Percentiles rank a stretch among this genome's conserved stretches.
Evolutionary conservation across 2,113 vertebrate species (phyloP).

Genomic region (Callocephalon fimbriatum): DNA sequence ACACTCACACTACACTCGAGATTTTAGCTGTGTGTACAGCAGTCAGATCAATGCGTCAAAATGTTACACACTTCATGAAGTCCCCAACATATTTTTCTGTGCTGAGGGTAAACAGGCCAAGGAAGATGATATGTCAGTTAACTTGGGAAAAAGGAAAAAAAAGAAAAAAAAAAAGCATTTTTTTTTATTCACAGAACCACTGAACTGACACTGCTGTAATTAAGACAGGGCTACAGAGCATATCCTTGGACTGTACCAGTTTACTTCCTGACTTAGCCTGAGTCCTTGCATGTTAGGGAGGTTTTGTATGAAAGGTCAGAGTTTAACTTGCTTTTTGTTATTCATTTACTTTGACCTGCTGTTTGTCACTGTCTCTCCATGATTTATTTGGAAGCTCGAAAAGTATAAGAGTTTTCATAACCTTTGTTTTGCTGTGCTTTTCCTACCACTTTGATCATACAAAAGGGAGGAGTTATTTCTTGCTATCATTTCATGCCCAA

Average conservation of each 20-base stretch:
- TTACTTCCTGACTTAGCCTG: neutral
- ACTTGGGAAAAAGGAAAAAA: neutral
- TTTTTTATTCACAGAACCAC: neutral
- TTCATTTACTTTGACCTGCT: neutral
- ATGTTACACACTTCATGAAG: neutral
- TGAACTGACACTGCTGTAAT: constrained; percentile 30
- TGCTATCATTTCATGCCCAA: neutral
- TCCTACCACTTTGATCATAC: neutral
- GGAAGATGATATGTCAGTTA: constrained; percentile 1
- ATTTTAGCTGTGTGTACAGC: neutral
- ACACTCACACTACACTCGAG: fast-evolving
- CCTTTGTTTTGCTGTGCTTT: neutral
- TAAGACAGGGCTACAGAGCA: neutral
- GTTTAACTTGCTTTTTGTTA: neutral
- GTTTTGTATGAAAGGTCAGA: neutral
- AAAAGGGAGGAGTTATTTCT: neutral
- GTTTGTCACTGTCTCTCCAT: neutral
- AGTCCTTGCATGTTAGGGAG: neutral
- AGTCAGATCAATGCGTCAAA: constrained; percentile 18
- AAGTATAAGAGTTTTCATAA: neutral
- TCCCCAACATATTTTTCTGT: neutral
- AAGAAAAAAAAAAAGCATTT: neutral
- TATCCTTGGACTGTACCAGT: neutral
- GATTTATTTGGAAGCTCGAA: neutral
- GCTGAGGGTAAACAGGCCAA: constrained; percentile 11